These are phyloP conservation scores for Echinarachnius parma DNA, from an alignment of 53 echinoderm and acorn worm genomes.

Conservation along the genomic window DNA sequence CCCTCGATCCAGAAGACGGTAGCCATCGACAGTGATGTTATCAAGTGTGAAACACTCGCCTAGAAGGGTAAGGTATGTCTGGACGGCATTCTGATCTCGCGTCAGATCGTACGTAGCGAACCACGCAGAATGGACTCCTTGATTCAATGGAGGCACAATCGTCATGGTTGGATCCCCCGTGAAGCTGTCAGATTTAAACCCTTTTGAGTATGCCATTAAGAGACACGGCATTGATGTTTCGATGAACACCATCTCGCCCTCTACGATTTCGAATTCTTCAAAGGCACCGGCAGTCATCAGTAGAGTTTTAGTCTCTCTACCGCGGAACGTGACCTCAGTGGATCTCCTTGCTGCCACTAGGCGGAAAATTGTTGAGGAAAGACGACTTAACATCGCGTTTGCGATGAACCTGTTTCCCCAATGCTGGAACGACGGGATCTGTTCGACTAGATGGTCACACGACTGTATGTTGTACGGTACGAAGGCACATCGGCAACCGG, in stretches of 20 bases:
- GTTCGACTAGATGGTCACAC: slow-evolving; percentile 75
- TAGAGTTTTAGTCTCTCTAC: not conserved
- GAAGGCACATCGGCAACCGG: slow-evolving; percentile 67
- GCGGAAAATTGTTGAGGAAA: slow-evolving; percentile 41
- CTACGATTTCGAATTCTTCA: slow-evolving; percentile 42
- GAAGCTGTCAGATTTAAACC: slow-evolving; percentile 36
- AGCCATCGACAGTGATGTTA: slow-evolving; percentile 11
- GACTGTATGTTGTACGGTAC: slow-evolving; percentile 48
- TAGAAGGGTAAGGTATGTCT: slow-evolving; percentile 51
- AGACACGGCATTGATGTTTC: slow-evolving; percentile 49
- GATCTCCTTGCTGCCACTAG: slow-evolving; percentile 46
- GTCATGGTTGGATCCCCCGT: slow-evolving; percentile 69
- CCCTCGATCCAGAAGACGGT: slow-evolving; percentile 6
- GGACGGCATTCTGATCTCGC: slow-evolving; percentile 20
- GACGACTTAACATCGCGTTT: slow-evolving; percentile 50
- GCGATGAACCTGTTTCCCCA: slow-evolving; percentile 60
- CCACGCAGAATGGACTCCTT: slow-evolving; percentile 41
- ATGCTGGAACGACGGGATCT: slow-evolving; percentile 58
- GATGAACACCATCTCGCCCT: slow-evolving; percentile 39
- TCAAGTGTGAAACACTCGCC: slow-evolving; percentile 43
- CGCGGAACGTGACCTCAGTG: slow-evolving; percentile 42
- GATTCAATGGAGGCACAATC: slow-evolving; percentile 65
- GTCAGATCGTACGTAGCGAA: slow-evolving; percentile 58
- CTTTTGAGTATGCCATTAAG: slow-evolving; percentile 54
- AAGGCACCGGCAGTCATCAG: slow-evolving; percentile 23